These are phyloP conservation scores for Ecdyonurus torrentis DNA, from an alignment of 2,888 invertebrate genomes.

Conservation along the genomic window DNA sequence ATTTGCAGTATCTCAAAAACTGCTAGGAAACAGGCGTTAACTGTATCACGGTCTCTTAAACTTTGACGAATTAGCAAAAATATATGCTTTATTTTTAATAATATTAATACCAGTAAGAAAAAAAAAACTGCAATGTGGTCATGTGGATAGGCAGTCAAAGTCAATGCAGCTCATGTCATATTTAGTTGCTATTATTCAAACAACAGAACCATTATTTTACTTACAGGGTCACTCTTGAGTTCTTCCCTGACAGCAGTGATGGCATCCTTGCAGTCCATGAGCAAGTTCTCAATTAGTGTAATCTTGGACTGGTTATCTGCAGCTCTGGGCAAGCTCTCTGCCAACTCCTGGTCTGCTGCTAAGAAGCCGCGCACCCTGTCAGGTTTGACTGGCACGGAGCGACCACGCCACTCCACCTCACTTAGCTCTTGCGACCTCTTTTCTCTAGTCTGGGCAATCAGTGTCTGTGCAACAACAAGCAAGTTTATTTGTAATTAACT, in stretches of 20 bases:
- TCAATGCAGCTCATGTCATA: too few species aligned
- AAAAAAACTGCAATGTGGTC: too few species aligned
- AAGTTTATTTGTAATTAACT: too few species aligned
- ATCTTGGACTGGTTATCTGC: conserved; percentile 41
- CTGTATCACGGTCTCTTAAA: too few species aligned
- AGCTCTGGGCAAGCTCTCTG: conserved; percentile 37
- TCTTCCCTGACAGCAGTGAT: conserved; percentile 72
- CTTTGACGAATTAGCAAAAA: too few species aligned
- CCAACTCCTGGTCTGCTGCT: conserved; percentile 60
- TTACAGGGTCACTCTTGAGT: conserved; percentile 48
- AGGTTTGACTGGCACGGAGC: conserved; percentile 65
- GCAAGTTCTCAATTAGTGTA: conserved; percentile 72
- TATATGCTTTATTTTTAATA: too few species aligned
- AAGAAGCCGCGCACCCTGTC: conserved; percentile 67
- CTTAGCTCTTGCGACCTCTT: conserved; percentile 62
- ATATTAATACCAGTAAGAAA: too few species aligned
- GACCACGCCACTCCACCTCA: conserved; percentile 79
- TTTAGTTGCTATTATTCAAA: too few species aligned
- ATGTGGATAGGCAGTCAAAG: too few species aligned
- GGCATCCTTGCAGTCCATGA: conserved; percentile 91
- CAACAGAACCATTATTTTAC: conserved; percentile 6
- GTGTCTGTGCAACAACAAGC: conserved; percentile 31
- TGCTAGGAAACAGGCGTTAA: too few species aligned
- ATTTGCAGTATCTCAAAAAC: too few species aligned
- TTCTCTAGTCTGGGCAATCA: conserved; percentile 71